Evolutionary conservation across 2,797 vertebrate species (phyloP).

Genomic region (Pampus argenteus): DNA sequence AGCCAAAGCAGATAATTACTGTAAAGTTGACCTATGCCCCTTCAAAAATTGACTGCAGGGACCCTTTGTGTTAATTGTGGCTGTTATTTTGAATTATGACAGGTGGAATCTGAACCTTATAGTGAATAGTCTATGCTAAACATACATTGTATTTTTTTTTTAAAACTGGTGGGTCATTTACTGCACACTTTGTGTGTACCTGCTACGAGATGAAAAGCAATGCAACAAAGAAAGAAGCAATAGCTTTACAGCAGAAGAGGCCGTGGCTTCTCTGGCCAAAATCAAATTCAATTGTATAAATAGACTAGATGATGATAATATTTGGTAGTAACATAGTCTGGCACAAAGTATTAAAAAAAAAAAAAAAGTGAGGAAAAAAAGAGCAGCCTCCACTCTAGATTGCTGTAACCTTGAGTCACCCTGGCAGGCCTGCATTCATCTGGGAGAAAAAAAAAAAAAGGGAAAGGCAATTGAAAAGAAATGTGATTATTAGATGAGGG

Average conservation of each 20-base stretch:
- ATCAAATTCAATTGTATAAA: slow-evolving; percentile 66
- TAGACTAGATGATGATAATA: slow-evolving; percentile 65
- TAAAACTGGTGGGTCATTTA: slow-evolving; percentile 15
- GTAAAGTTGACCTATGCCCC: neutral
- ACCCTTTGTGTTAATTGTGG: neutral
- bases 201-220: slow-evolving; percentile 55
- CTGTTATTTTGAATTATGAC: neutral
- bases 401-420: slow-evolving; percentile 70
- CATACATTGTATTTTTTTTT: slow-evolving; percentile 12
- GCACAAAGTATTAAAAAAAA: slow-evolving; percentile 10
- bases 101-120: neutral
- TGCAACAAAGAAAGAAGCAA: slow-evolving; percentile 58
- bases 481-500: slow-evolving; percentile 68
- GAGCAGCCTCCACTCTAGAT: slow-evolving; percentile 49
- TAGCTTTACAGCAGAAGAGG: slow-evolving; percentile 42
- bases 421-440: slow-evolving; percentile 55
- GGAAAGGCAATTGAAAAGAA: slow-evolving; percentile 58
- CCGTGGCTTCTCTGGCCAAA: slow-evolving; percentile 51
- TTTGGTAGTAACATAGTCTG: slow-evolving; percentile 57
- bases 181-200: neutral
- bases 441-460: slow-evolving; percentile 30
- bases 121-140: slow-evolving; percentile 10
- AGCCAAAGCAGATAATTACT: no score
- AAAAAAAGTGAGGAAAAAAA: slow-evolving; percentile 18
- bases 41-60: neutral